A percentile compares a stretch with the other conserved stretches of the same genome.
These are phyloP conservation scores for Epinotia brunnichana DNA, from an alignment of 2,888 invertebrate species.

Conservation along the genomic window DNA sequence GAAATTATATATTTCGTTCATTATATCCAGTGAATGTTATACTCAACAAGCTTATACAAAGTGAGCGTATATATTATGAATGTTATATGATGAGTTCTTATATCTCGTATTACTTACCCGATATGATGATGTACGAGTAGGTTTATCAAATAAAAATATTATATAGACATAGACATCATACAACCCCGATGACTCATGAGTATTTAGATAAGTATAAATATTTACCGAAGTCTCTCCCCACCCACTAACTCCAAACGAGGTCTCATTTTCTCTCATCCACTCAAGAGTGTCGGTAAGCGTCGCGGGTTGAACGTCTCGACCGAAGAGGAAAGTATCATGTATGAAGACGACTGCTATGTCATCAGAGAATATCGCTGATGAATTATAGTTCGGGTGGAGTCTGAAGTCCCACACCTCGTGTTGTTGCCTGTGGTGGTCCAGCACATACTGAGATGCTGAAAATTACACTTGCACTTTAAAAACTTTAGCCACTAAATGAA, in stretches of 20 bases:
- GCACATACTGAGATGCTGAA: slow-evolving; percentile 54
- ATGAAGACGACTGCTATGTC: slow-evolving; percentile 57
- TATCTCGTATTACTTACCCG: no score
- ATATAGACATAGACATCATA: no score
- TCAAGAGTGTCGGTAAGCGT: slow-evolving; percentile 47
- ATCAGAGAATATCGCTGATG: slow-evolving; percentile 49
- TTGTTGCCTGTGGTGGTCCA: slow-evolving; percentile 46
- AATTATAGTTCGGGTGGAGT: slow-evolving; percentile 54
- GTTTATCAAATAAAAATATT: no score
- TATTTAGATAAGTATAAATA: not conserved
- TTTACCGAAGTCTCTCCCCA: slow-evolving; percentile 58
- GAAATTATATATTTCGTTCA: no score
- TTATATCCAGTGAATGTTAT: no score
- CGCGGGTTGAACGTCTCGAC: slow-evolving; percentile 49
- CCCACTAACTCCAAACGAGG: slow-evolving; percentile 54
- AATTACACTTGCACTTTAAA: slow-evolving; percentile 19
- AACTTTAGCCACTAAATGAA: not conserved
- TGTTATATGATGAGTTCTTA: no score
- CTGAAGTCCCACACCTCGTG: slow-evolving; percentile 54
- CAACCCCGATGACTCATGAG: no score
- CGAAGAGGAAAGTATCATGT: slow-evolving; percentile 49
- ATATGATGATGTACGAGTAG: no score
- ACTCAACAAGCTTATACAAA: no score
- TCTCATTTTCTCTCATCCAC: slow-evolving; percentile 56
- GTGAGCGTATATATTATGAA: no score